Evolutionary conservation across 2,113 vertebrate genomes (phyloP), one percentile per base, ranked within the genome.

Genomic region (Willisornis vidua): DNA sequence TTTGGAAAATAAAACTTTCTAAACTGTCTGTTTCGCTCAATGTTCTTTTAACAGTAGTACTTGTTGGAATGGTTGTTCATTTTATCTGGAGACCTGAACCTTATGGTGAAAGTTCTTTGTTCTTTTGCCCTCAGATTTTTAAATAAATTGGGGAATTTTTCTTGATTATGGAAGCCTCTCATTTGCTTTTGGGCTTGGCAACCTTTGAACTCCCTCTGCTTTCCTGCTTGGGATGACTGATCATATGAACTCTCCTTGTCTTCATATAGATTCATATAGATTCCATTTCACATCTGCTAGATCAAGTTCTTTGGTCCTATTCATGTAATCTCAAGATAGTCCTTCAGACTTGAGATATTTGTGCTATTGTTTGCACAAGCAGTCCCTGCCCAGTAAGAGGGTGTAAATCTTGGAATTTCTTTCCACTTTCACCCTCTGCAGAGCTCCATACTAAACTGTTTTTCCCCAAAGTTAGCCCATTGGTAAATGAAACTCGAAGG

Each of bases 141-240:
- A 75, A 62, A 58, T 67, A 59, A 63, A 46, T 52, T 72, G 78
- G 59, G 52, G 26, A 83, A 55, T 87, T 78, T 75, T 80, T 94
- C 16, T 59, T 91, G 33, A n/a, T 62, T 88, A 37, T 49, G 29
- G 46, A 65, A 54, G 23, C 51, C 20, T 57, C 0, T 70, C 91
- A 62, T 90, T 95, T 94, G 55, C 10, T n/a, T 91, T 92, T 65
- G 39, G 87, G 37, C 8, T 59, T 90, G 66, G 20, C 35, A 65
- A 35, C 14, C 31, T 78, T 93, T 84, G 78, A 94, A 89, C 45
- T 77, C 49, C 75, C 61, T 61, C 18, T 71, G 39, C 41, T 97
- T 89, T 79, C 31, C 45, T 9, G 6, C 41, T 89, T 91, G 15
- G 28, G 37, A 48, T 11, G 2, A 43, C 20, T 85, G 54, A 76